Evolutionary conservation across 2,888 invertebrate genomes (phyloP), one percentile per base, ranked within the genome.

Genomic region (Bruchidius siliquastri): DNA sequence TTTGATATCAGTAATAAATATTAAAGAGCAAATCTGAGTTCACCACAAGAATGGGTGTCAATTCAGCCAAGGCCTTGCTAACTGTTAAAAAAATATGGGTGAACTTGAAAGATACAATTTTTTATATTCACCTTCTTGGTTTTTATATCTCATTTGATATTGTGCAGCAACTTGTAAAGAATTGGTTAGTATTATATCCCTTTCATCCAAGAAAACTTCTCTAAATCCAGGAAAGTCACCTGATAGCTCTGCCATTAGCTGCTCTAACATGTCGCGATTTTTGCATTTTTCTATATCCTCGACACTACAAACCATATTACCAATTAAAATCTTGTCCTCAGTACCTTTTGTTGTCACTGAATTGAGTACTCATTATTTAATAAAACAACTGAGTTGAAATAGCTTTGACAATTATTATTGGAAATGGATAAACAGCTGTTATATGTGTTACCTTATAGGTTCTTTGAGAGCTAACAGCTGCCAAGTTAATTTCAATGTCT

Each of bases 231-330:
- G 99, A 86, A 95, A 99, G 85, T 98, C 94, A 70, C 94, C 96
- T 0, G 96, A 93, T 93, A 99, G 93, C 85, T 98, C 96, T 69
- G 93, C 92, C 82, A 99, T 88, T 87, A 99, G 90, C 83, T 97
- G 94, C 81, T 98, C 97, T 20, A 99, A 85, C 85, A 97, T 90
- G 86, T 97, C 97, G 79, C 93, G 92, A 83, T 95, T 92, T 85
- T 99, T 99, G 84, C 95, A 98, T 79, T 93, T 93, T 87, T 99
- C 99, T 6, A 99, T 95, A 84, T 98, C 98, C 86, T 97, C 96
- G 82, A 93, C 91, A 80, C 95, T 98, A 82, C 22, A 68, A 10
- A 68, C 21, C 20, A 21, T 20, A 69, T n/a, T n/a, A 21, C 8
- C 26, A 32, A 22, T 69, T 21, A 22, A 70, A 26, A 70, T 22